phyloP scores from a whole-genome alignment of 1,140 invertebrate genomes.

The Euschistus heros region DNA sequence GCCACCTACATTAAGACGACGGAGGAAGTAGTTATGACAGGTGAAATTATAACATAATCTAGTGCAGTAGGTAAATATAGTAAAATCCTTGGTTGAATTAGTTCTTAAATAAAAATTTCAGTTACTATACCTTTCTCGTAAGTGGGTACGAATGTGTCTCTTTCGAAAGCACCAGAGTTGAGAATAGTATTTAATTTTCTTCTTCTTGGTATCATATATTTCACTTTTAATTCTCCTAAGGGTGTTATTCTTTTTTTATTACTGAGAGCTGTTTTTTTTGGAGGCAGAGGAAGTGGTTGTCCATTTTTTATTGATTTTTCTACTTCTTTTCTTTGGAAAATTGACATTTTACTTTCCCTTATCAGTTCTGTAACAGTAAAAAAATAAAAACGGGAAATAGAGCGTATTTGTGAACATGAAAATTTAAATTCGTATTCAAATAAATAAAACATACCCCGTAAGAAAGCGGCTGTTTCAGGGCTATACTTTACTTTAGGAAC shows the following conservation, averaged over 20 bases:
- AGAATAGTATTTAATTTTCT: conserved; percentile 31
- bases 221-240: conserved; percentile 22
- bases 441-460: conserved; percentile 34
- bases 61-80: too few species aligned
- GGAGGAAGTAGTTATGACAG: too few species aligned
- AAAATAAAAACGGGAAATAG: neutral
- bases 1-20: too few species aligned
- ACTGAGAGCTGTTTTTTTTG: neutral
- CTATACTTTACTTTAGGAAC: conserved; percentile 36
- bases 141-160: conserved; percentile 34
- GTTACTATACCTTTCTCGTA: conserved; percentile 19
- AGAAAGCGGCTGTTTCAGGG: conserved; percentile 36
- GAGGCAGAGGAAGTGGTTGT: conserved; percentile 34
- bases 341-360: conserved; percentile 39
- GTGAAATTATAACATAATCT: too few species aligned
- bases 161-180: conserved; percentile 36
- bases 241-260: conserved; percentile 11
- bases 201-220: conserved; percentile 29
- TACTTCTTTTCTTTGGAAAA: conserved; percentile 38
- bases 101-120: neutral
- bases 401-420: neutral
- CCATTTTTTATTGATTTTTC: conserved; percentile 35
- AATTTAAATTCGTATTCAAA: neutral
- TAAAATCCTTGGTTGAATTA: too few species aligned
- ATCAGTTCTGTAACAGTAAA: conserved; percentile 35